These are phyloP conservation scores for Cephalotes varians DNA, from an alignment of 2,888 invertebrate genomes.

Conservation along the genomic window DNA sequence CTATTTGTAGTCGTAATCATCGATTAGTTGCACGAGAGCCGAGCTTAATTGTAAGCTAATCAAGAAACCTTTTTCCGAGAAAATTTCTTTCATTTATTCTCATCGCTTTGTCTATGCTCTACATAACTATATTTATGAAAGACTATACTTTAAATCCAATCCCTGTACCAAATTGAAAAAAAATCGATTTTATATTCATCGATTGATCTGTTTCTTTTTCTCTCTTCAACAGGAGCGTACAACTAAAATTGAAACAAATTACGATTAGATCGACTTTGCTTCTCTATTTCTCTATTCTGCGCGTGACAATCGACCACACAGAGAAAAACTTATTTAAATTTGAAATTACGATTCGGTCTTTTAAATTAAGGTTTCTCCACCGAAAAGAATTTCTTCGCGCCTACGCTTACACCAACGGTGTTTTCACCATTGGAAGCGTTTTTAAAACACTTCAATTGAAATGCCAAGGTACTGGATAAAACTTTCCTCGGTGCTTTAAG, in stretches of 20 bases:
- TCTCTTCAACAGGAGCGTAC: background rate
- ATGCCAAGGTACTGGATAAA: background rate
- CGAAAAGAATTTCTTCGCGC: background rate
- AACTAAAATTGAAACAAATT: background rate
- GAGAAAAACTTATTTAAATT: constrained; percentile 12
- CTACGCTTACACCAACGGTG: background rate
- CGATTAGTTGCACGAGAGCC: constrained; percentile 16
- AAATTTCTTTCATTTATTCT: background rate
- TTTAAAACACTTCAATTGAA: constrained; percentile 17
- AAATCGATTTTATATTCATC: background rate
- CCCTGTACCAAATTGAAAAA: no score
- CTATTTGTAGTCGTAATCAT: constrained; percentile 24
- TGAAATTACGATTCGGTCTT: background rate
- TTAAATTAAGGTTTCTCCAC: background rate
- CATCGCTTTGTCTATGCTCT: background rate
- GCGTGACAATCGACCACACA: background rate
- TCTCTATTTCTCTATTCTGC: background rate
- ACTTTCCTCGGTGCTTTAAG: background rate
- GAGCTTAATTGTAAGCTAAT: constrained; percentile 8
- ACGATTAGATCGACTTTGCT: background rate
- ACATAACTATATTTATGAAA: background rate
- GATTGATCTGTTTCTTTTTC: background rate
- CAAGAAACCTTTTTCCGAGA: constrained; percentile 8
- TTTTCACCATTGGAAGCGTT: background rate
- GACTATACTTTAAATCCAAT: background rate